Evolutionary conservation across 2,113 vertebrate genomes (phyloP).

Genomic region (Eurypyga helias): DNA sequence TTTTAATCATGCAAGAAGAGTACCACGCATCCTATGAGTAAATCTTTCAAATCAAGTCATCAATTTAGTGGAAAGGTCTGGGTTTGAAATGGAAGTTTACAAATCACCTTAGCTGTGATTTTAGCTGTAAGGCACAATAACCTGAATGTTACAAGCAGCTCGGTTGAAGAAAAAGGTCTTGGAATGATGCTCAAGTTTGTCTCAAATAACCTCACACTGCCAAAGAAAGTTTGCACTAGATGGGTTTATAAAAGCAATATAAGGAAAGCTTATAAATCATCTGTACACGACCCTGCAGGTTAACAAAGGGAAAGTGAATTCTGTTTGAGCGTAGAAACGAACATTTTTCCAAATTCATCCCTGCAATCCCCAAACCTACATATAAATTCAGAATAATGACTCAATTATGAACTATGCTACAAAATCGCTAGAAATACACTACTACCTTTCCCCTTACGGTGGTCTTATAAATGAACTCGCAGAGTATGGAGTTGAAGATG

Average conservation of each 20-base stretch:
- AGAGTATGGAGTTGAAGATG: neutral
- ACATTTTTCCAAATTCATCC: conserved; percentile 13
- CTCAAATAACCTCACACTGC: conserved; percentile 53
- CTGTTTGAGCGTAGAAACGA: conserved; percentile 10
- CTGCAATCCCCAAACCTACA: neutral
- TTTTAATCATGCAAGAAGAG: conserved; percentile 17
- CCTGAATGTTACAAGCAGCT: conserved; percentile 39
- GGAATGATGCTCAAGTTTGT: conserved; percentile 49
- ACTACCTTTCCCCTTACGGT: neutral
- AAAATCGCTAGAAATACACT: neutral
- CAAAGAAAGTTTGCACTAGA: conserved; percentile 58
- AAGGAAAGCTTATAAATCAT: conserved; percentile 52
- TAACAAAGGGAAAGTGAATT: conserved; percentile 32
- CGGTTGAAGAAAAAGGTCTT: conserved; percentile 26
- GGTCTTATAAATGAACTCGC: neutral
- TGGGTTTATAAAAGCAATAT: conserved; percentile 43
- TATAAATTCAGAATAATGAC: conserved; percentile 29
- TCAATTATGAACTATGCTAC: neutral
- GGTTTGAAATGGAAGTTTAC: conserved; percentile 51
- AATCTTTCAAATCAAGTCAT: conserved; percentile 57
- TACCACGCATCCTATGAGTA: neutral
- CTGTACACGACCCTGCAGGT: conserved; percentile 23
- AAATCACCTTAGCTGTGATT: conserved; percentile 53
- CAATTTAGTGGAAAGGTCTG: conserved; percentile 42
- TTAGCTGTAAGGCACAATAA: conserved; percentile 69